Percentiles rank a stretch among this genome's conserved stretches.
Evolutionary conservation across 1,140 invertebrate species (phyloP).

Genomic region (Solen grandis): DNA sequence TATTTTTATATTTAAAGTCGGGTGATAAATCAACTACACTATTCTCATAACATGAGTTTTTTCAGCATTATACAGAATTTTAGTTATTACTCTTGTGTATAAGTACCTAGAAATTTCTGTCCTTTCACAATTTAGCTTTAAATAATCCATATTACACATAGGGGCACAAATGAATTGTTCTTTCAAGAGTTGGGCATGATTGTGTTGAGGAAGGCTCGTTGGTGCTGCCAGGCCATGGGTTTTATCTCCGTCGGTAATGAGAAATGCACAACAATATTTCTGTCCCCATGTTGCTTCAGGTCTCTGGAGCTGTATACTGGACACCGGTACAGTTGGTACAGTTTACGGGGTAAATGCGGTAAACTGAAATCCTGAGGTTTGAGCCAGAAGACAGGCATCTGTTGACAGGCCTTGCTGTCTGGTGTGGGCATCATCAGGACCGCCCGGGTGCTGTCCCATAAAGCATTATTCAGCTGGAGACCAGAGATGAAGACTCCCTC

Average conservation of each 20-base stretch:
- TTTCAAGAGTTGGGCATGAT: too few relatives aligned
- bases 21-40: too few relatives aligned
- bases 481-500: constrained; percentile 73
- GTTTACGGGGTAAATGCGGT: constrained; percentile 31
- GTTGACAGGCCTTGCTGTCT: constrained; percentile 52
- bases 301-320: constrained; percentile 65
- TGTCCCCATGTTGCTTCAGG: constrained; percentile 61
- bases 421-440: constrained; percentile 61
- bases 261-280: constrained; percentile 63
- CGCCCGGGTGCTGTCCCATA: constrained; percentile 70
- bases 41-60: too few relatives aligned
- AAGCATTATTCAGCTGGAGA: constrained; percentile 73
- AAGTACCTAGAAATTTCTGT: too few relatives aligned
- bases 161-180: too few relatives aligned
- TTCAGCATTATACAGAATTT: too few relatives aligned
- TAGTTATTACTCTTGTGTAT: too few relatives aligned
- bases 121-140: too few relatives aligned
- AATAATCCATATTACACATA: too few relatives aligned
- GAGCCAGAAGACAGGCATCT: constrained; percentile 74
- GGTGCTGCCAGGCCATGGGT: constrained; percentile 65
- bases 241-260: constrained; percentile 61
- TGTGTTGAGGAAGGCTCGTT: constrained; percentile 63
- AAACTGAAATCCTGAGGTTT: constrained; percentile 59
- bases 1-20: too few relatives aligned
- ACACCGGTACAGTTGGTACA: constrained; percentile 61